Percentiles rank a stretch among this genome's conserved stretches.
phyloP scores from a whole-genome alignment of 2,113 vertebrate genomes.

The Marmota monax region DNA sequence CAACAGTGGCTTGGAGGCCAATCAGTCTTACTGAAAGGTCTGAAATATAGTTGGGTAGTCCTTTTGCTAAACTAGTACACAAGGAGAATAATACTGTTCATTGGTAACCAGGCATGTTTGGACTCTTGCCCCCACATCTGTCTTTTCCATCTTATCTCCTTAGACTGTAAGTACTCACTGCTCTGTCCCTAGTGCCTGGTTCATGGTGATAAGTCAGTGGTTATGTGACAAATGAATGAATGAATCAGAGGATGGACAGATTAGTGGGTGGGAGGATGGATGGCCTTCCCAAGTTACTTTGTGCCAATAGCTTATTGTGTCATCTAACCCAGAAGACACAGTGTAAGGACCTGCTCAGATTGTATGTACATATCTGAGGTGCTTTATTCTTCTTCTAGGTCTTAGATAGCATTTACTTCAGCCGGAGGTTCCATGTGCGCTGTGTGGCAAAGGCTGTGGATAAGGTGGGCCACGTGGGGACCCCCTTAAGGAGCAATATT shows the following conservation, averaged over 20 bases:
- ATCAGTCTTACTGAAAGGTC: not conserved
- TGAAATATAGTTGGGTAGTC: not conserved
- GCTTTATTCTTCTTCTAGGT: conserved; percentile 87
- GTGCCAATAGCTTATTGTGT: not conserved
- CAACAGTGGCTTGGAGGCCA: not conserved
- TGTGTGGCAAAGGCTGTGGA: conserved; percentile 97
- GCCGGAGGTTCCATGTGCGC: conserved; percentile 96
- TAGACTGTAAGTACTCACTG: not conserved
- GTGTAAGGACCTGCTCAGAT: not conserved
- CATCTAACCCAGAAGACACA: not conserved
- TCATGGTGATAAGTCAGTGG: not conserved
- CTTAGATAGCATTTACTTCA: conserved; percentile 99
- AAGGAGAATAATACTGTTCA: not conserved
- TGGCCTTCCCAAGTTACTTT: not conserved
- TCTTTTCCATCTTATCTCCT: not conserved
- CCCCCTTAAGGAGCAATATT: conserved; percentile 95
- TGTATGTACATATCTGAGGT: not conserved
- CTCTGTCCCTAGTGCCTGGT: not conserved
- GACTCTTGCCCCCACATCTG: not conserved
- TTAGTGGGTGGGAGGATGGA: no score
- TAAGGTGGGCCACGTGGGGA: conserved; percentile 94
- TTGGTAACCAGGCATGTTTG: not conserved
- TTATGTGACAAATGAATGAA: not conserved
- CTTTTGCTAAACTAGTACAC: not conserved
- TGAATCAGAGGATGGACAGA: not conserved